Percentiles rank a stretch among this genome's conserved stretches.
phyloP scores from a whole-genome alignment of 2,888 invertebrate species.

The Drosophila ustulata region DNA sequence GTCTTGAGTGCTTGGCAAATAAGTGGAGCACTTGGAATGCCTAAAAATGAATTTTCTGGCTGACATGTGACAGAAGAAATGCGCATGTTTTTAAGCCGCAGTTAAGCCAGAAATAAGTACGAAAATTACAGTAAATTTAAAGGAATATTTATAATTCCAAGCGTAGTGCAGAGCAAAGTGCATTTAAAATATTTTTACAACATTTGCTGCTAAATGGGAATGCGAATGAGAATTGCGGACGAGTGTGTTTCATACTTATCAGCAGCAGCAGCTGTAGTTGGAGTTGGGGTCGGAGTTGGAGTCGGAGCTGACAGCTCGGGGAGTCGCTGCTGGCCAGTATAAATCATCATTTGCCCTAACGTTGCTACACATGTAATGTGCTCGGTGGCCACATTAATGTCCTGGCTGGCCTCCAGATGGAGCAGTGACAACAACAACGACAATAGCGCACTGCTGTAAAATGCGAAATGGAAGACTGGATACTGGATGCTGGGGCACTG shows the following conservation, averaged over 20 bases:
- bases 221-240: conserved; percentile 26
- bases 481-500: too few species aligned
- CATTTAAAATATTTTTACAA: conserved; percentile 64
- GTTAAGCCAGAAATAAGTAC: conserved; percentile 3
- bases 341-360: conserved; percentile 77
- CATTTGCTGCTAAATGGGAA: conserved; percentile 41
- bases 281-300: conserved; percentile 1
- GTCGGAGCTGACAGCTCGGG: conserved; percentile 19
- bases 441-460: background rate
- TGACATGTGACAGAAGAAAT: conserved; percentile 28
- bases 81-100: conserved; percentile 24
- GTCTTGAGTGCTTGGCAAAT: conserved; percentile 16
- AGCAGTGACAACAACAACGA: background rate
- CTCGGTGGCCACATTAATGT: conserved; percentile 49
- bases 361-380: conserved; percentile 52
- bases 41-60: conserved; percentile 19
- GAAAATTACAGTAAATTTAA: background rate
- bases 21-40: conserved; percentile 20
- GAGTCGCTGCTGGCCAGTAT: conserved; percentile 37
- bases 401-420: conserved; percentile 32
- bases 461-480: background rate
- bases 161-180: conserved; percentile 29
- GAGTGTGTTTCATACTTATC: conserved; percentile 31
- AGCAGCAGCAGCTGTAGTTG: conserved; percentile 12
- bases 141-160: conserved; percentile 18